Base-by-base conservation (phyloP, 2,888 invertebrate species). In the Epirrhoe tristata region DNA sequence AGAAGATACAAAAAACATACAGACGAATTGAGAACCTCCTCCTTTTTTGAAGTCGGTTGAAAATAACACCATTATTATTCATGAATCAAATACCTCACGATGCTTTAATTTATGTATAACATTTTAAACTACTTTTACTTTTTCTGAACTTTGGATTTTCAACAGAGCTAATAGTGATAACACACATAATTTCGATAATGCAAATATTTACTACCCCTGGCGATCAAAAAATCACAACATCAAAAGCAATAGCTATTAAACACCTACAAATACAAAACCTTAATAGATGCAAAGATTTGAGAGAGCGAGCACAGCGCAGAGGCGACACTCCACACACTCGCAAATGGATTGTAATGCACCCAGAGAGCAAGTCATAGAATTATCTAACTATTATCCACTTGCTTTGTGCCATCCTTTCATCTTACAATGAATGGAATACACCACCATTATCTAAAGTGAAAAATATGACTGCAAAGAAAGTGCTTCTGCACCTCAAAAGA, bases 381-480 rank as follows among this genome's bases (percentile, higher is more conserved):
- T 86, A 88, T 91, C 89, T 87, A 84, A 86, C 90, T 90, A 93
- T 93, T 93, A 92, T 76, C 81, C 90, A 88, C 93, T 93, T 80
- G 89, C 93, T 93, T 93, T 93, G 93, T 63, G 87, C 78, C 77
- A 74, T 74, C 77, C 87, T 87, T 88, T 88, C 86, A 88, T 89
- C 85, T 86, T 80, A 74, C 74, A 78, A 75, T 69, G 77, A 81
- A 83, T 77, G 79, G 74, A 75, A 77, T 69, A 71, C 77, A 72
- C 69, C 71, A 69, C 81, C 88, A 89, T 86, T 85, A 83, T 80
- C 82, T 81, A 79, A 77, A 86, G 81, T 79, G 82, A 82, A 81
- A 79, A 81, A 79, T 83, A 74, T 74, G 77, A 74, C 72, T 58
- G 63, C 55, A 46, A 24, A 66, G 65, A 43, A 55, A 68, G 71